A percentile compares a stretch with the other conserved stretches of the same genome.
Evolutionary conservation across 1,140 invertebrate genomes (phyloP).

Genomic region (Tetranychus cinnabarinus): DNA sequence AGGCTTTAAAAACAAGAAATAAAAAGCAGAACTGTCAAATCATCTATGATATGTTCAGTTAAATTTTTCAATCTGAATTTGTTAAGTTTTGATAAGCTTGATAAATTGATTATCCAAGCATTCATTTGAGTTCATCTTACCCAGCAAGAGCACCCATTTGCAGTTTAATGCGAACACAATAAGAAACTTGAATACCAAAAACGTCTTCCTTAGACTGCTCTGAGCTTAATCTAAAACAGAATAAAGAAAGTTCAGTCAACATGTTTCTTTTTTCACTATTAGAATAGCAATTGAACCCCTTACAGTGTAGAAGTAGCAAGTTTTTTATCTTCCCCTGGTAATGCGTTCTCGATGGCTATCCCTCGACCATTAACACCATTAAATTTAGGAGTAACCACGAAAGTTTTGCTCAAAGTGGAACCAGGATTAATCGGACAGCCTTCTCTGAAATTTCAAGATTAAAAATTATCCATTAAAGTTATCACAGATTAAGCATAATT

Average conservation of each 20-base stretch:
- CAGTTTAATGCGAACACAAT: constrained; percentile 81
- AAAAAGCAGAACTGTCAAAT: too few relatives aligned
- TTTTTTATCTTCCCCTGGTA: constrained; percentile 4
- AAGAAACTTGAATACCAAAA: constrained; percentile 70
- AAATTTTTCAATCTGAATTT: too few relatives aligned
- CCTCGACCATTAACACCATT: neutral
- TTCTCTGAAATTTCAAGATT: constrained; percentile 8
- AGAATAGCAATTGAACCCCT: neutral
- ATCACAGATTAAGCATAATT: neutral
- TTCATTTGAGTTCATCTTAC: neutral
- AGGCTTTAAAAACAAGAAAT: too few relatives aligned
- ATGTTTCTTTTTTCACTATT: neutral
- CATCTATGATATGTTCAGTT: too few relatives aligned
- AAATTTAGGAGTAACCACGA: neutral
- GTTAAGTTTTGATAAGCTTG: too few relatives aligned
- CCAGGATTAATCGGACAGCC: constrained; percentile 16
- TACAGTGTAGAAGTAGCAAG: constrained; percentile 12
- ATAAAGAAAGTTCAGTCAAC: too few relatives aligned
- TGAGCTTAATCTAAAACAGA: neutral
- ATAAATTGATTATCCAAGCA: too few relatives aligned
- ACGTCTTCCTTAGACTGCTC: constrained; percentile 32
- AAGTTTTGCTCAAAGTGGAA: constrained; percentile 13
- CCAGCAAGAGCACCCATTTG: constrained; percentile 75
- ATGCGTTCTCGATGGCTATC: constrained; percentile 9
- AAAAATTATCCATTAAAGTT: neutral